These are phyloP conservation scores for Xenotilapia caudafasciata DNA, from an alignment of 2,113 vertebrate genomes.

Conservation along the genomic window DNA sequence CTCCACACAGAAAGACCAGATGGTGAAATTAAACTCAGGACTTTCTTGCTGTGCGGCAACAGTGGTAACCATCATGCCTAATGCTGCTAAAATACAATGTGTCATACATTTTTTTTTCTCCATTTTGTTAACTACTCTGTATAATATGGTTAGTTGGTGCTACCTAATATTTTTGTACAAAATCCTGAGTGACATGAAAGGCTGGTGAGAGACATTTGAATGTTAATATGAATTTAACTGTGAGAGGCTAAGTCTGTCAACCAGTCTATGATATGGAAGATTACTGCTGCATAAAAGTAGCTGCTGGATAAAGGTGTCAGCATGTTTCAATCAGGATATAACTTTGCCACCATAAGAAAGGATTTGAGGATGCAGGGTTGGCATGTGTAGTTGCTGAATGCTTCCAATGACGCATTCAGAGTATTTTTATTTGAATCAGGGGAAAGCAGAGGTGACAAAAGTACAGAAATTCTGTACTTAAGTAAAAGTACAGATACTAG, in stretches of 20 bases:
- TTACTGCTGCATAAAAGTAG: not conserved
- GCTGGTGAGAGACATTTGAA: slow-evolving; percentile 5
- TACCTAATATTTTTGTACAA: not conserved
- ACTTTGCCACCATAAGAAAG: not conserved
- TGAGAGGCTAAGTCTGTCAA: not conserved
- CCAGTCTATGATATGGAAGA: not conserved
- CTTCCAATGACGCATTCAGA: not conserved
- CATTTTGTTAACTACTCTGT: not conserved
- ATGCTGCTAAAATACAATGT: not conserved
- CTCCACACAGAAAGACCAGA: not conserved
- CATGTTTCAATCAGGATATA: not conserved
- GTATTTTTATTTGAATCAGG: not conserved
- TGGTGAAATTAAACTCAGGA: not conserved
- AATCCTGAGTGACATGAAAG: not conserved
- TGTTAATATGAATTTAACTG: not conserved
- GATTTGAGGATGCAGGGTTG: not conserved
- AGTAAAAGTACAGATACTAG: not conserved
- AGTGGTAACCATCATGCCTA: not conserved
- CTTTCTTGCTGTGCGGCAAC: not conserved
- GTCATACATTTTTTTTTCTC: not conserved
- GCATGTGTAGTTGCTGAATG: not conserved
- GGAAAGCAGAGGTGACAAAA: not conserved
- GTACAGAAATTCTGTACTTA: not conserved
- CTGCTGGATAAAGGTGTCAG: not conserved
- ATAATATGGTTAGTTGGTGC: slow-evolving; percentile 1